Base-by-base conservation (phyloP, 2,797 vertebrate species). In the Myioborus miniatus region DNA sequence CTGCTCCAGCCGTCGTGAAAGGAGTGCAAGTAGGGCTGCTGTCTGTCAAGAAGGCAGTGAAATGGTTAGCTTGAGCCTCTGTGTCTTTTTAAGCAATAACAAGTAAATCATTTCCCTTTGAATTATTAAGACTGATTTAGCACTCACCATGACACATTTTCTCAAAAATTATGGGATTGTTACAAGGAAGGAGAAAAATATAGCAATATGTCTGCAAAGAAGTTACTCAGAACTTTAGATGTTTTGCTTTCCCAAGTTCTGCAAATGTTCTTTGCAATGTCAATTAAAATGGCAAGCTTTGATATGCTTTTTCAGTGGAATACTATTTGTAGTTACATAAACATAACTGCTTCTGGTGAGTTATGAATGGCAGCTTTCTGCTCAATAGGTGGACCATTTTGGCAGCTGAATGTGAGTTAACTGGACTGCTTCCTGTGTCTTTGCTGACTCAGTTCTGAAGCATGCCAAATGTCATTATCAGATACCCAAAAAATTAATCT, bases 241-340 rank as follows among this genome's bases (percentile, higher is more conserved):
- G 24, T 63, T 93, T 93, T 83, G 27, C 49, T 49, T 70, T 83
- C 49, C 36, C 30, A 59, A 27, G 24, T 63, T 90, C 55, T 84
- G 46, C 49, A 80, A 88, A 91, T 74, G 64, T 74, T 50, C 44
- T 89, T 71, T 89, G 36, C 22, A 78, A 20, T 65, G 53, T 69
- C 70, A 77, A 36, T 82, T 19, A 64, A 90, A 96, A 93, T 60
- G 21, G 8, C 41, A 85, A 72, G 14, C 23, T 89, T 88, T 87
- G 12, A 78, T 55, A 71, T 26, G 50, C 36, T 83, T 89, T 83
- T 72, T 89, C 49, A 84, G n/a, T 8, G 39, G 69, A 67, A 47
- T 84, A 63, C 55, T 67, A 30, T 95, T 96, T 93, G 58, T 82
- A 94, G 84, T 90, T 93, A 87, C 72, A 93, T 90, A 80, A 68